Percentiles rank a stretch among this genome's conserved stretches.
Evolutionary conservation across 2,113 vertebrate species (phyloP).

Genomic region (Pleuronectes platessa): DNA sequence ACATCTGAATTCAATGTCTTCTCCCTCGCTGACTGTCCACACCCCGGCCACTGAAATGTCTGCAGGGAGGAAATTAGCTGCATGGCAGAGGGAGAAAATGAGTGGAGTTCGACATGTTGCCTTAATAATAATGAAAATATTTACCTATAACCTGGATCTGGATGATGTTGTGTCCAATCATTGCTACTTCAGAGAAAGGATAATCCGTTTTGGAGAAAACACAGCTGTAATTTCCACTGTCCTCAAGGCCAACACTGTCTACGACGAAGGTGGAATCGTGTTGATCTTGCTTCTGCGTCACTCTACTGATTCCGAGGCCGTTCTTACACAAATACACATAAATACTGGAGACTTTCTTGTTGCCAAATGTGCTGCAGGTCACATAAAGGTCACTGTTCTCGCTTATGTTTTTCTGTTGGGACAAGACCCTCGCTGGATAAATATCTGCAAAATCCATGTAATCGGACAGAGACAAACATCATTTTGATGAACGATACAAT

Average conservation of each 20-base stretch:
- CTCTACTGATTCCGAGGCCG: accelerated
- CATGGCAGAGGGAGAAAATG: slow-evolving; percentile 11
- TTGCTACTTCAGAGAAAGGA: accelerated
- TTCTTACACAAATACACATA: slow-evolving; percentile 51
- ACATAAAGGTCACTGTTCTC: slow-evolving; percentile 43
- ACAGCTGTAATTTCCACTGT: slow-evolving; percentile 65
- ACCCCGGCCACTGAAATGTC: slow-evolving; percentile 21
- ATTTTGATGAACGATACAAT: accelerated
- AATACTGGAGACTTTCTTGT: neutral
- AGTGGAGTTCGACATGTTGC: neutral
- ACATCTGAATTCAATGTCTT: slow-evolving; percentile 35
- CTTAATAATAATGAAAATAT: neutral
- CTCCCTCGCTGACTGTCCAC: slow-evolving; percentile 19
- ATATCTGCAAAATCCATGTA: slow-evolving; percentile 7
- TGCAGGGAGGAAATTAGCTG: slow-evolving; percentile 59
- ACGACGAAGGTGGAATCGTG: neutral
- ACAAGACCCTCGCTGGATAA: slow-evolving; percentile 48
- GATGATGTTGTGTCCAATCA: slow-evolving; percentile 18
- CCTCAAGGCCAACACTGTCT: neutral
- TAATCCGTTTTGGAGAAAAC: neutral
- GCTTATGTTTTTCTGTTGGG: slow-evolving; percentile 7
- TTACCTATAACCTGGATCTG: slow-evolving; percentile 56
- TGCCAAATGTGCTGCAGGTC: slow-evolving; percentile 58
- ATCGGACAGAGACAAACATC: slow-evolving; percentile 1
- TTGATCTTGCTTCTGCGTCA: accelerated